Conservation (phyloP, 2,113 vertebrate genomes). For the Cathartes aura region DNA sequence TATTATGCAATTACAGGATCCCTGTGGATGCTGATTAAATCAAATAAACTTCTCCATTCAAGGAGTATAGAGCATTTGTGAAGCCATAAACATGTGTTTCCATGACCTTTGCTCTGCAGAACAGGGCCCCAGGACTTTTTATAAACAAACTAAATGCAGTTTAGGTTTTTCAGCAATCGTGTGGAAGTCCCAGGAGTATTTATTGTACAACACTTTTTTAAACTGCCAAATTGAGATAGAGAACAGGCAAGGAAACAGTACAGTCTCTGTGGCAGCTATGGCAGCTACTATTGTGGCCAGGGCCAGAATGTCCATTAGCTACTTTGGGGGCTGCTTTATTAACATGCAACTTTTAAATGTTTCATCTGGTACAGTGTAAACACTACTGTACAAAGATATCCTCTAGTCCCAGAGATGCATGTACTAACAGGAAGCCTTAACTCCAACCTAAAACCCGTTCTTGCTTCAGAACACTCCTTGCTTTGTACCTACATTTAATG, state of each 20-base stretch:
- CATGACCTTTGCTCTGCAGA: constrained; percentile 47
- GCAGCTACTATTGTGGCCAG: background rate
- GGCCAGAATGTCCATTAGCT: constrained; percentile 72
- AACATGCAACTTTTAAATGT: constrained; percentile 49
- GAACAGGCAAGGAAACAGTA: constrained; percentile 49
- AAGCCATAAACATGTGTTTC: constrained; percentile 67
- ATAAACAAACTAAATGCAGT: constrained; percentile 63
- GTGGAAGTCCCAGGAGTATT: constrained; percentile 40
- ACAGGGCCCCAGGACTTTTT: constrained; percentile 18
- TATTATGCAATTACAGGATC: constrained; percentile 63
- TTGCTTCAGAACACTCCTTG: background rate
- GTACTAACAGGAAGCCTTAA: constrained; percentile 43
- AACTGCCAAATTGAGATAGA: constrained; percentile 56
- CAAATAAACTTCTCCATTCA: constrained; percentile 59
- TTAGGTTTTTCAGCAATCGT: constrained; percentile 48
- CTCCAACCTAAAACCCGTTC: background rate
- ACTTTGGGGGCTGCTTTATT: constrained; percentile 40
- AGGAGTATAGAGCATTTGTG: constrained; percentile 44
- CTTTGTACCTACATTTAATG: background rate
- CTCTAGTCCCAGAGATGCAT: background rate
- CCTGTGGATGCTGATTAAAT: constrained; percentile 72
- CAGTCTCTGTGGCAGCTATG: constrained; percentile 56
- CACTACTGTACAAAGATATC: constrained; percentile 6
- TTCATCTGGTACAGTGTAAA: constrained; percentile 63
- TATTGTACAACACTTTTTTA: constrained; percentile 43